Evolutionary conservation across 2,888 invertebrate species (phyloP), one percentile per base, ranked within the genome.

Genomic region (Acleris literana): DNA sequence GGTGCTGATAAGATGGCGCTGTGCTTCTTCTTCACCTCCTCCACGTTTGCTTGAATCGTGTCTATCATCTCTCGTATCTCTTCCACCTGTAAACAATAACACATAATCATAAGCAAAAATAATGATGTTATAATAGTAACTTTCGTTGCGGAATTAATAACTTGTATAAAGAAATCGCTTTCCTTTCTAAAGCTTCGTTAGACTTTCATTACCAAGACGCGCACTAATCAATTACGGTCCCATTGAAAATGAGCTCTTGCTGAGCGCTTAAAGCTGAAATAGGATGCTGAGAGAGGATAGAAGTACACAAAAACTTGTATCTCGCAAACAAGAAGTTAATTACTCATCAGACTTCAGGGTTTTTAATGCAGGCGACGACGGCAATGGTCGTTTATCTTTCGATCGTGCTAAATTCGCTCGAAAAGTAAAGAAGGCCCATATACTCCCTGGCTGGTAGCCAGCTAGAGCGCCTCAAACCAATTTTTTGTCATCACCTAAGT

Each of bases 61-160:
- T 99, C 99, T 94, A 99, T 99, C 97, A 99, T 99, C 93, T 98
- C 98, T 82, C 99, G 96, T 92, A 99, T 99, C 94, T 99, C 99
- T 93, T 99, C 99, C 93, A 99, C 99, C 97, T 98, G 88, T 56
- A 88, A 89, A 80, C 72, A 68, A 70, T 61, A 69, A 70, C 63
- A 58, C 44, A 22, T 13, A 44, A 46, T 16, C 22, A 6, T 57
- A 17, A 57, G 25, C 3, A 46, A 25, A 17, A 9, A 17, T 46
- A 18, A 18, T 6, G 9, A 11, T 7, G 18, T n/a, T 49, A 9
- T 49, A n/a, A 49, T 20, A 20, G 11, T 49, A 18, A 17, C 49
- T 3, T 49, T 5, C 16, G 17, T 44, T 17, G 46, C 46, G 17
- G 46, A n/a, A n/a, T 7, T 46, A 46, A 46, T 46, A 46, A 46